Base-by-base conservation (phyloP, 2,797 vertebrate genomes). In the Epinephelus coioides region DNA sequence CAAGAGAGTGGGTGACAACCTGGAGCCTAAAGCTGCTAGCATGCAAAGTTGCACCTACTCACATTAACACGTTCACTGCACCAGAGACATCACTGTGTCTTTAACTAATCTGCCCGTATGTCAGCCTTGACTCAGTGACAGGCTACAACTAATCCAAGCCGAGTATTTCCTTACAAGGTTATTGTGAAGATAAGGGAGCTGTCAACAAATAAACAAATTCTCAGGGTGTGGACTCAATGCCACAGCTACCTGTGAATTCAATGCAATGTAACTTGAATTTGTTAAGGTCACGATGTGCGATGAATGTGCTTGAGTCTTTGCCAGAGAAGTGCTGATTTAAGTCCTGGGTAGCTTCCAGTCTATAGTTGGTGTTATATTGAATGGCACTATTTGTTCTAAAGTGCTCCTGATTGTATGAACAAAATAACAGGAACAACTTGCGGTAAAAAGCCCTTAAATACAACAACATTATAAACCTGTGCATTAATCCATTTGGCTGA, bases 221-320 rank as follows among this genome's bases (percentile, higher is more conserved):
- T 23, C 46, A 55, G 25, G 46, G 40, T 61, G 46, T 67, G 54
- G 11, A 49, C 51, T 62, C 25, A 63, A 44, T 25, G 23, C 23
- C 14, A 40, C n/a, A 54, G 57, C 23, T 13, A 60, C 34, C 18
- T 57, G 34, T 21, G 53, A 14, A 46, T 47, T 46, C 3, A 56
- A 4, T 12, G 9, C 8, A 49, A 15, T 62, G 23, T 18, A 7
- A 59, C n/a, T 38, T 25, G 15, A 46, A 54, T 25, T 49, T 51
- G n/a, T 63, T 4, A 73, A 43, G 21, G 18, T 53, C 19, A 63
- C 50, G 3, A 27, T 40, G 27, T 49, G 44, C 12, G 71, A 19
- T 25, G 60, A 14, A 18, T 55, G 60, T 3, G 17, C 56, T 43
- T 59, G 44, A 78, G 13, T 63, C 55, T 43, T 73, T 64, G 50